Base-by-base conservation (phyloP, 2,888 invertebrate genomes). In the Limenitis arthemis region DNA sequence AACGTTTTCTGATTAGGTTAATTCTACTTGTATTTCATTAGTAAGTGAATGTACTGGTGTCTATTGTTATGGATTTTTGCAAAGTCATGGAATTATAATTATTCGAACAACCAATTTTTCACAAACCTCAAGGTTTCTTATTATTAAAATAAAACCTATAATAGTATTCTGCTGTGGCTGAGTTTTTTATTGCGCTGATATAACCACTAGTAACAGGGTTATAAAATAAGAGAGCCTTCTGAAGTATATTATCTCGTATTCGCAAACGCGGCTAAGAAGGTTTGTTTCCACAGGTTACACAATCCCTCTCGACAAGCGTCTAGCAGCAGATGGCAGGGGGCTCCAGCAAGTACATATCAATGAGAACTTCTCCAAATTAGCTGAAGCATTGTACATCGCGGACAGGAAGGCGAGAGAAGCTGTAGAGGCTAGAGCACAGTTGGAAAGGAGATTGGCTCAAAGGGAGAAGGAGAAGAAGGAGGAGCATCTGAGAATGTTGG, bases 381-480 rank as follows among this genome's bases (percentile, higher is more conserved):
- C 99, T 0, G 99, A 99, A 75, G 96, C 99, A 0, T 82, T 99
- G 46, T 99, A 98, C 73, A 98, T 99, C 64, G 99, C 99, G 1
- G 99, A 99, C 74, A 82, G 85, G 68, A 99, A 99, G 79, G 98
- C 99, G 0, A 88, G 99, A 42, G 99, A 99, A 77, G 97, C 98
- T 1, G 99, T 99, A 0, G 99, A 99, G 72, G 96, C 97, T 64
- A 87, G 99, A 31, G 97, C 98, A 0, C 97, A 98, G 70, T 85
- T 99, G 1, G 99, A 99, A 76, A 94, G 97, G 83, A 95, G 97
- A 80, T 76, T 99, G 61, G 99, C 99, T 0, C 98, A 99, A 75
- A 95, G 98, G 65, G 98, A 99, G 75, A 99, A 99, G 73, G 98
- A 98, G 74, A 96, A 96, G 82, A 98, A 98, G 67, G 98, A 99